phyloP scores from a whole-genome alignment of 2,797 vertebrate genomes.

The Clarias laeviceps region DNA sequence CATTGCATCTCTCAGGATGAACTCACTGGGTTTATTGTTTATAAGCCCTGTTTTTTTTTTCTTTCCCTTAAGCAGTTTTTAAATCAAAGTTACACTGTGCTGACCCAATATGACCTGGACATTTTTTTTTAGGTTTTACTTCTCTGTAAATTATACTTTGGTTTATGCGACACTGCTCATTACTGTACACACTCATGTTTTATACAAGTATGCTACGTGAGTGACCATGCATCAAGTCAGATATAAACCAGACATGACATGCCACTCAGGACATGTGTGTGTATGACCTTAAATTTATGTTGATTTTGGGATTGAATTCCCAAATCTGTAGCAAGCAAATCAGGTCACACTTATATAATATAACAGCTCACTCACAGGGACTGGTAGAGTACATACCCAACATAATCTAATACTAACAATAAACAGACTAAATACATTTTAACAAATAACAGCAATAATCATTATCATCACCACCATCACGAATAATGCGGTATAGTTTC shows the following conservation, averaged over 20 bases:
- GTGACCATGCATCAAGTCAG: no score
- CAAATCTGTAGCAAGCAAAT: not conserved
- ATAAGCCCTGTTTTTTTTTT: no score
- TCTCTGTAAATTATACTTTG: not conserved
- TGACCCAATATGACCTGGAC: not conserved
- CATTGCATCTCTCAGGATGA: no score
- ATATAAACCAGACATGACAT: no score
- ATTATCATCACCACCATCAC: no score
- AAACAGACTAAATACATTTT: not conserved
- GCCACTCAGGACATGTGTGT: not conserved
- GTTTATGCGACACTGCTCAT: not conserved
- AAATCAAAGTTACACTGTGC: not conserved
- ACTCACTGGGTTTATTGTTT: no score
- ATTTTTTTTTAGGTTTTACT: not conserved
- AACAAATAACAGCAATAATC: not conserved
- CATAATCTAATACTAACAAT: not conserved
- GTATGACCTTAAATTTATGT: not conserved
- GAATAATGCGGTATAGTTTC: not conserved
- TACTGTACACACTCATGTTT: not conserved
- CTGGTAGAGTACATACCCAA: not conserved
- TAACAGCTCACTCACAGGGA: not conserved
- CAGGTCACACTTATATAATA: not conserved
- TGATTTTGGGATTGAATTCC: not conserved
- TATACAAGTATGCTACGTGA: not conserved
- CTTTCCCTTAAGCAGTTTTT: no score